Evolutionary conservation across 2,797 vertebrate species (phyloP), one percentile per base, ranked within the genome.

Genomic region (Danio kyathit): DNA sequence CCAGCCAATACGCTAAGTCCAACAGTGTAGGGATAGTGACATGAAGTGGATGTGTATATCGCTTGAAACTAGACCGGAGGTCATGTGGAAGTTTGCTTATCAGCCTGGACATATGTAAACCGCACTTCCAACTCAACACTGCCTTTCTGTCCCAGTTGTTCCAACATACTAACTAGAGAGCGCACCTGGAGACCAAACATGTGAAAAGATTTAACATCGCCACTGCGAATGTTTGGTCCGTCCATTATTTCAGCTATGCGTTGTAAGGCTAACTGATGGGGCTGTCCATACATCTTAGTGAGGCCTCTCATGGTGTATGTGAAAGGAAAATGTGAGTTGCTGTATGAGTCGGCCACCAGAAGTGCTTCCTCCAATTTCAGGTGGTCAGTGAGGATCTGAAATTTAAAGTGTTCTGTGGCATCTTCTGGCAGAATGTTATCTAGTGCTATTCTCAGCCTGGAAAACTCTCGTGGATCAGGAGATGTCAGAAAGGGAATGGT

Each of bases 351-450:
- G 0, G 84, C 77, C 0, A 83, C 44, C 0, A 83, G 60, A 2
- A 66, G 79, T 19, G 84, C 76, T 85, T 85, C 78, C 89, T 77
- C 52, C 44, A 73, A 90, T 87, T 54, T n/a, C 67, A 84, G 4
- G 5, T 48, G 59, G 0, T 75, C 13, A 7, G 71, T 4, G 77
- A 71, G 54, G 61, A 80, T 85, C 69, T 87, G 77, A n/a, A n/a
- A n/a, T n/a, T n/a, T n/a, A n/a, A n/a, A n/a, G n/a, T n/a, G n/a
- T n/a, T n/a, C n/a, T n/a, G n/a, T n/a, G n/a, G n/a, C n/a, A n/a
- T n/a, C n/a, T n/a, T n/a, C n/a, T n/a, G n/a, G n/a, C n/a, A n/a
- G n/a, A n/a, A n/a, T n/a, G n/a, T n/a, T n/a, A n/a, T n/a, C n/a
- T n/a, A n/a, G n/a, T n/a, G n/a, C n/a, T n/a, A n/a, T n/a, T n/a